These are phyloP conservation scores for Orchesellides sinensis DNA, from an alignment of 2,888 invertebrate species.

Conservation along the genomic window DNA sequence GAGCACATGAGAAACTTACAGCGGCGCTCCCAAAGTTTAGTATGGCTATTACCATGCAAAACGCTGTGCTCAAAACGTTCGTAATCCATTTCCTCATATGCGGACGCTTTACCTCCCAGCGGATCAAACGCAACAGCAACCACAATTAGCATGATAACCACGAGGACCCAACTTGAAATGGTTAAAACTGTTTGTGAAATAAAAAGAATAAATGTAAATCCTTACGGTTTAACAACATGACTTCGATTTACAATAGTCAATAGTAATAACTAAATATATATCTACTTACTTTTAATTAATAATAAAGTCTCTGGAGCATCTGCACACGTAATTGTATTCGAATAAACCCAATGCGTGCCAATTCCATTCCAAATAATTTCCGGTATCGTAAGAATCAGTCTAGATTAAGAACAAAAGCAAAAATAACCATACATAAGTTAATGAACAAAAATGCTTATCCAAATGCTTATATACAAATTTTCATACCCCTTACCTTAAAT, in stretches of 20 bases:
- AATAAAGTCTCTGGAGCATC: slow-evolving; percentile 79
- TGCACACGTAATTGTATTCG: slow-evolving; percentile 82
- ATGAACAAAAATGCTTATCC: no score
- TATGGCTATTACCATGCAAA: slow-evolving; percentile 80
- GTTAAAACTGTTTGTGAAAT: slow-evolving; percentile 81
- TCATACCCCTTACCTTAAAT: slow-evolving; percentile 71
- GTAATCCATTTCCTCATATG: slow-evolving; percentile 77
- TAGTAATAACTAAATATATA: not conserved
- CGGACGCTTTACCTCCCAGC: slow-evolving; percentile 79
- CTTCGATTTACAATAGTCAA: not conserved
- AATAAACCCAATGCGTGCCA: slow-evolving; percentile 90
- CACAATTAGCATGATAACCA: slow-evolving; percentile 85
- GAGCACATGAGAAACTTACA: slow-evolving; percentile 78
- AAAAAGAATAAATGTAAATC: not conserved
- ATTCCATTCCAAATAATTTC: slow-evolving; percentile 88
- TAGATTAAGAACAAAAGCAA: slow-evolving; percentile 76
- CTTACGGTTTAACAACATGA: not conserved
- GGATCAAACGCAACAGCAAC: slow-evolving; percentile 90
- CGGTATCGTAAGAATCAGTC: slow-evolving; percentile 85
- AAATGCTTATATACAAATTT: not conserved
- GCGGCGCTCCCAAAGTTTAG: slow-evolving; percentile 85
- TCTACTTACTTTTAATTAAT: slow-evolving; percentile 83
- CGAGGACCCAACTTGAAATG: slow-evolving; percentile 88
- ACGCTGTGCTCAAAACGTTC: slow-evolving; percentile 76
- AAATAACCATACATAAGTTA: not conserved